Evolutionary conservation across 1,140 invertebrate species (phyloP), one percentile per base, ranked within the genome.

Genomic region (Solenopsis invicta): DNA sequence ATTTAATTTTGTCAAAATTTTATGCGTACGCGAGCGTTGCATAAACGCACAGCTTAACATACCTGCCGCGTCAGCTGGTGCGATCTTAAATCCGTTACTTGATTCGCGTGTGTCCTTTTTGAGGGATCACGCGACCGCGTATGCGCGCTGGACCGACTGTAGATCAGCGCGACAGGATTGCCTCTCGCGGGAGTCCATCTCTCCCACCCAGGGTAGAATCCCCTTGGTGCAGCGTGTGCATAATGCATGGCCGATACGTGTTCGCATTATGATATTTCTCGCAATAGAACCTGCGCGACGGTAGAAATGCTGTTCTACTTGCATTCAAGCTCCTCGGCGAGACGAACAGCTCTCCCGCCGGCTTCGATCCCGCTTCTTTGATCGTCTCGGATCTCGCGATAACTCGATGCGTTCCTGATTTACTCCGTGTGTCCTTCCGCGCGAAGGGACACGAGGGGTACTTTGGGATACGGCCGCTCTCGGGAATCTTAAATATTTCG

Each of bases 211-310:
- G 48, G 52, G 69, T 21, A 62, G 85, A 88, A 89, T 90, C 78
- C 78, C 18, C 12, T 9, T n/a, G 85, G 24, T 87, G 82, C 87
- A 84, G 64, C 85, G 82, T 72, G 91, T 91, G 91, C 91, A 92
- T 92, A 91, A 93, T 89, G 91, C 89, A 91, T 91, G 72, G 41
- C 87, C 82, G 87, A 90, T 89, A 88, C 87, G 87, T 88, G 88
- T 85, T 72, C 66, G 87, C 87, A 88, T 92, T 92, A 88, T 87
- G 89, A 93, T 92, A 92, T 87, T 89, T 92, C 89, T 92, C 88
- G 88, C 67, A 87, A 86, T 52, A 45, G 74, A 45, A 29, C 29
- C 69, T 69, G 54, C 84, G 91, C 87, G 87, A 29, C 29, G 29
- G 29, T 29, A 29, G 29, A 29, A 29, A 29, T 29, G 41, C 4